Percentiles rank a stretch among this genome's conserved stretches.
Conservation (phyloP, 2,888 invertebrate species). For the Chaitophorus viminalis region DNA sequence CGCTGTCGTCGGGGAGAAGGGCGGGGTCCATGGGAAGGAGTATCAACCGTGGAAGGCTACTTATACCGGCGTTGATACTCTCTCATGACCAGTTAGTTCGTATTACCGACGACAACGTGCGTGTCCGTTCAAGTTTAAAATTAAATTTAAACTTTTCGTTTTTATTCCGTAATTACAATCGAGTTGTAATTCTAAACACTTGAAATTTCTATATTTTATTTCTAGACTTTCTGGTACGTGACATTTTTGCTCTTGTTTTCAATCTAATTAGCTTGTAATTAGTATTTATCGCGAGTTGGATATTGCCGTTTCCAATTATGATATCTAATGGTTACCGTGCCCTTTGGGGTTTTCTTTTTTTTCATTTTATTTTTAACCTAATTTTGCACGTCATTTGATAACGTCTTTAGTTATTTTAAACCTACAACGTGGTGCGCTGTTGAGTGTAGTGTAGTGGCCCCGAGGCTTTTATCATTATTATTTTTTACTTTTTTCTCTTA, state of each 20-base stretch:
- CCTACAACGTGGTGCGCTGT: no score
- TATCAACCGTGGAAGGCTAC: constrained; percentile 11
- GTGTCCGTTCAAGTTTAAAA: neutral
- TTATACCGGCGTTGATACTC: constrained; percentile 41
- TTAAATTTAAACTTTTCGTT: neutral
- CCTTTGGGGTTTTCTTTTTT: neutral
- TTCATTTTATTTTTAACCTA: neutral
- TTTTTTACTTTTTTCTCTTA: no score
- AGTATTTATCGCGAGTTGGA: neutral
- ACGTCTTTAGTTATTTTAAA: no score
- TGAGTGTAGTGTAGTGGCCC: no score
- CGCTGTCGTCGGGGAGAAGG: neutral
- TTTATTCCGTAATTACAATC: neutral
- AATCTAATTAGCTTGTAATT: no score
- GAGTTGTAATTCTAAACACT: neutral
- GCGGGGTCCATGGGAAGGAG: constrained; percentile 46
- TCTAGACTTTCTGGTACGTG: constrained; percentile 47
- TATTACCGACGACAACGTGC: neutral
- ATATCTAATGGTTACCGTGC: neutral
- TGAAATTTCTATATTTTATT: constrained; percentile 24
- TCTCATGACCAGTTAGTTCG: constrained; percentile 49
- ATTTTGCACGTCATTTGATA: no score
- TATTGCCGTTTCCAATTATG: no score
- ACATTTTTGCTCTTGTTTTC: neutral
- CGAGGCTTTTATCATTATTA: no score